phyloP scores from a whole-genome alignment of 2,113 vertebrate genomes.

The Bothrops jararaca region DNA sequence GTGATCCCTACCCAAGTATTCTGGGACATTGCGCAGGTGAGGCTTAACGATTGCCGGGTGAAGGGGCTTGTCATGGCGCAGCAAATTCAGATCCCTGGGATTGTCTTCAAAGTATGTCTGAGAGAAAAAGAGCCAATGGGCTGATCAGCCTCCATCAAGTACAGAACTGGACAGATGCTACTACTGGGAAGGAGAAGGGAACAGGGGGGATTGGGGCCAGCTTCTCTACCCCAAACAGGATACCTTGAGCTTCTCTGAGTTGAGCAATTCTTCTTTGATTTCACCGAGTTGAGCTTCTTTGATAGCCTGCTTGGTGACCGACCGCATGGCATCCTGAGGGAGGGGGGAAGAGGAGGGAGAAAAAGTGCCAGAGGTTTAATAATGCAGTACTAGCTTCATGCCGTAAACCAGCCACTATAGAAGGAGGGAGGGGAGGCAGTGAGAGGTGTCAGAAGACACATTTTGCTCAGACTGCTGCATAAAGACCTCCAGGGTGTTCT shows the following conservation, averaged over 20 bases:
- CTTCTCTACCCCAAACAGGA: not conserved
- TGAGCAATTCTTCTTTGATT: conserved; percentile 92
- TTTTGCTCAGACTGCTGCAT: not conserved
- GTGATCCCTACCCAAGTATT: conserved; percentile 79
- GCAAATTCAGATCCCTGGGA: conserved; percentile 84
- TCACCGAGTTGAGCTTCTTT: conserved; percentile 88
- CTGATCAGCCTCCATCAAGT: not conserved
- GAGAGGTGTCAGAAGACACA: not conserved
- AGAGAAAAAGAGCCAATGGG: accelerated
- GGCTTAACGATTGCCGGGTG: conserved; percentile 88
- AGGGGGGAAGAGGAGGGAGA: not conserved
- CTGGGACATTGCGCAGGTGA: conserved; percentile 84
- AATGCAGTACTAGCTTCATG: not conserved
- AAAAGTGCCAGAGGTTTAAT: too few species aligned
- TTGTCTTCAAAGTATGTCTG: conserved; percentile 87
- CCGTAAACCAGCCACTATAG: not conserved
- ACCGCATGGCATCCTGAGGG: conserved; percentile 88
- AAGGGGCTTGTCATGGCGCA: conserved; percentile 86
- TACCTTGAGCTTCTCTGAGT: conserved; percentile 91
- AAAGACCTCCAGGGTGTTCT: not conserved
- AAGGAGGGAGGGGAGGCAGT: not conserved
- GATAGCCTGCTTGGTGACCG: conserved; percentile 89
- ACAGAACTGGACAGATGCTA: not conserved
- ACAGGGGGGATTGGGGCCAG: too few species aligned
- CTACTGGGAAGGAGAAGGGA: not conserved